Evolutionary conservation across 2,888 invertebrate species (phyloP).

Genomic region (Chironomus tentans): DNA sequence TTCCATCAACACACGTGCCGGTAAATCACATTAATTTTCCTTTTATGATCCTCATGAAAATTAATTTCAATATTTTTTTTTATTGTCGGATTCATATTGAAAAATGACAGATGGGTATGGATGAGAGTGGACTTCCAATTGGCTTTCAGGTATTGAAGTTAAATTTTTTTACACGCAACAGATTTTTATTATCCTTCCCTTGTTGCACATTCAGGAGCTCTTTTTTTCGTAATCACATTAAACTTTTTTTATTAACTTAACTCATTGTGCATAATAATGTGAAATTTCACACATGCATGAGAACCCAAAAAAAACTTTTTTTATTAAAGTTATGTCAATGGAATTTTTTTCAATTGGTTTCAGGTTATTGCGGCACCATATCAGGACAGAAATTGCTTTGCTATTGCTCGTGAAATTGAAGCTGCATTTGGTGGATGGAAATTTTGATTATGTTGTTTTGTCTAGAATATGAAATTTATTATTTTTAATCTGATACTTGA

Average conservation of each 20-base stretch:
- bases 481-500: background rate
- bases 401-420: conserved; percentile 71
- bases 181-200: background rate
- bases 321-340: background rate
- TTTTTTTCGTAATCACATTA: background rate
- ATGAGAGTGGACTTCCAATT: conserved; percentile 56
- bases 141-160: conserved; percentile 56
- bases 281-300: too few relatives aligned
- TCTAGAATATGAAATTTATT: background rate
- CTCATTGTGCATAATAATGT: background rate
- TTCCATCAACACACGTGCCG: conserved; percentile 69
- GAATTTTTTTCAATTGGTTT: conserved; percentile 29
- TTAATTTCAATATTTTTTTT: background rate
- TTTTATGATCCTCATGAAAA: background rate
- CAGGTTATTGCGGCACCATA: conserved; percentile 63
- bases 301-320: background rate
- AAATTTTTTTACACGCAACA: background rate
- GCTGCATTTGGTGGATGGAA: conserved; percentile 73
- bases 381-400: conserved; percentile 70
- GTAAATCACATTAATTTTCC: background rate
- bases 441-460: background rate
- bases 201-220: background rate
- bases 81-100: background rate
- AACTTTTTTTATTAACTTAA: background rate
- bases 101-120: conserved; percentile 45